Conservation (phyloP, 2,888 invertebrate species). For the Hirtodrosophila duncani region DNA sequence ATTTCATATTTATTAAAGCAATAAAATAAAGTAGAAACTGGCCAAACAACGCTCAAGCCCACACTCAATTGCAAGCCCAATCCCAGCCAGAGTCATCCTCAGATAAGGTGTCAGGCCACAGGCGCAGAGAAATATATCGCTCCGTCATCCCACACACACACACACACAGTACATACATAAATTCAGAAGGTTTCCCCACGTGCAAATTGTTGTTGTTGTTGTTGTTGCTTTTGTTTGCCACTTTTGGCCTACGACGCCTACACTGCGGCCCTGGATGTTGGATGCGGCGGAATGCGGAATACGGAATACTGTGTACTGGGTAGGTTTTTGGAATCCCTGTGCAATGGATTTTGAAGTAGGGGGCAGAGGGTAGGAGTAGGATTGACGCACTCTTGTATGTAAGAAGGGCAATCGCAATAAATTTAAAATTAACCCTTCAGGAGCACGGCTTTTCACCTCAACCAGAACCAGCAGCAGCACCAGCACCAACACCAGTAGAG, state of each 20-base stretch:
- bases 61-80: no score
- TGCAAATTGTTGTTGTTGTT: constrained; percentile 46
- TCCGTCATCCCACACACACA: constrained; percentile 46
- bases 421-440: constrained; percentile 73
- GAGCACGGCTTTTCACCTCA: constrained; percentile 61
- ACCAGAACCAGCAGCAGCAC: no score
- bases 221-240: constrained; percentile 28
- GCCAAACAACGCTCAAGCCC: no score
- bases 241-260: constrained; percentile 49
- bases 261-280: constrained; percentile 1
- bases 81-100: constrained; percentile 17
- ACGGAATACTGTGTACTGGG: no score
- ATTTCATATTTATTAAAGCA: constrained; percentile 70
- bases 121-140: constrained; percentile 55
- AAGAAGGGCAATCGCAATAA: constrained; percentile 63
- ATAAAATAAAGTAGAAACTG: constrained; percentile 65
- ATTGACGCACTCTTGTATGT: constrained; percentile 21
- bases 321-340: constrained; percentile 29
- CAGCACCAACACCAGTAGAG: no score
- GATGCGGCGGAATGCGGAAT: no score
- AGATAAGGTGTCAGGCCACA: constrained; percentile 55
- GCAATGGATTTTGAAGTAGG: constrained; percentile 49
- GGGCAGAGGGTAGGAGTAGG: no score
- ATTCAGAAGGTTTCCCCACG: constrained; percentile 36
- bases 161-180: constrained; percentile 44